Conservation (phyloP, 2,888 invertebrate genomes). For the Hypomecis atomaria region DNA sequence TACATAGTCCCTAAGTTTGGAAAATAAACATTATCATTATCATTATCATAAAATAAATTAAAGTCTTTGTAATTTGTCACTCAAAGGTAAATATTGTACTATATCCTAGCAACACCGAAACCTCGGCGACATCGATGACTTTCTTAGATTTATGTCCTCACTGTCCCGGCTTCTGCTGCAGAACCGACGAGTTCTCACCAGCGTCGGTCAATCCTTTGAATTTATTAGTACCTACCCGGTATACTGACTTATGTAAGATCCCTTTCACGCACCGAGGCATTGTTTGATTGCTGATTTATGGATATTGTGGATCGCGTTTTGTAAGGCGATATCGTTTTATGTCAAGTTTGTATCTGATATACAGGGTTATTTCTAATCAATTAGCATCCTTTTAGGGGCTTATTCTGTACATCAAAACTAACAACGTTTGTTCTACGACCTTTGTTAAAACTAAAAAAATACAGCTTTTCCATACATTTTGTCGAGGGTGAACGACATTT, state of each 20-base stretch:
- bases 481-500: no score
- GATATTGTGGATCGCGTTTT: slow-evolving; percentile 28
- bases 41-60: no score
- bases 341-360: not conserved
- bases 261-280: slow-evolving; percentile 65
- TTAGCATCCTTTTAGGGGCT: no score
- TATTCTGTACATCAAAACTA: no score
- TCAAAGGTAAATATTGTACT: not conserved
- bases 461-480: no score
- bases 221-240: slow-evolving; percentile 67
- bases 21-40: no score
- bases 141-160: slow-evolving; percentile 76
- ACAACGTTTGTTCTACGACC: no score
- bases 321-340: slow-evolving; percentile 13
- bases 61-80: not conserved
- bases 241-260: slow-evolving; percentile 60
- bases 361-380: no score
- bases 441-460: no score
- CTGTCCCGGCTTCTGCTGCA: slow-evolving; percentile 72
- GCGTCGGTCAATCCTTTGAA: slow-evolving; percentile 74
- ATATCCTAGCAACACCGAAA: slow-evolving; percentile 30
- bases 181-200: slow-evolving; percentile 79
- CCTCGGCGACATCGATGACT: slow-evolving; percentile 67
- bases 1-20: no score
- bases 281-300: slow-evolving; percentile 76